phyloP scores from a whole-genome alignment of 2,888 invertebrate species.

The Tenodera sinensis region DNA sequence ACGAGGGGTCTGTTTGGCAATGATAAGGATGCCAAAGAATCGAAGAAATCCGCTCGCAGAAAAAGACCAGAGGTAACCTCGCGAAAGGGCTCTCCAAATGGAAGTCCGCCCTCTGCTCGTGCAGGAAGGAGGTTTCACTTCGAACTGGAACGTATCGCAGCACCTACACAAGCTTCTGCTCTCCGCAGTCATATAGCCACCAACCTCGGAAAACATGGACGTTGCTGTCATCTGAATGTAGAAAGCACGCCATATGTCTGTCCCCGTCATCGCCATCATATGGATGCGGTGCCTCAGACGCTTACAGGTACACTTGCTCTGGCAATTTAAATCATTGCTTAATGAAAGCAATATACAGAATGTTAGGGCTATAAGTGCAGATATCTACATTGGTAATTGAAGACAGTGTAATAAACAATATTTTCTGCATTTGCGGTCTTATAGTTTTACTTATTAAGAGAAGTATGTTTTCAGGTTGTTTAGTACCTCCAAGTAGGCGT shows the following conservation, averaged over 20 bases:
- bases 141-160: constrained; percentile 57
- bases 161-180: constrained; percentile 64
- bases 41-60: constrained; percentile 39
- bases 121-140: constrained; percentile 39
- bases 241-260: constrained; percentile 44
- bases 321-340: too few species aligned
- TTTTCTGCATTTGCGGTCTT: too few species aligned
- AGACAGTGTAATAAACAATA: too few species aligned
- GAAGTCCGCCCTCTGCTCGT: background rate
- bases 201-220: constrained; percentile 34
- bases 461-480: too few species aligned
- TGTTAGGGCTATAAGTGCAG: too few species aligned
- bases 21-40: constrained; percentile 36
- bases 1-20: constrained; percentile 70
- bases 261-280: constrained; percentile 35
- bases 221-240: constrained; percentile 35
- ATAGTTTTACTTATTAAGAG: too few species aligned
- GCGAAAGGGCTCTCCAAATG: background rate
- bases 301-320: background rate
- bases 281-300: background rate
- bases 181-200: constrained; percentile 44
- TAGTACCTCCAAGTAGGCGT: too few species aligned
- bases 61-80: constrained; percentile 13
- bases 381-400: too few species aligned
- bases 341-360: too few species aligned